Base-by-base conservation (phyloP, 2,888 invertebrate genomes). In the Mycogona germanica region DNA sequence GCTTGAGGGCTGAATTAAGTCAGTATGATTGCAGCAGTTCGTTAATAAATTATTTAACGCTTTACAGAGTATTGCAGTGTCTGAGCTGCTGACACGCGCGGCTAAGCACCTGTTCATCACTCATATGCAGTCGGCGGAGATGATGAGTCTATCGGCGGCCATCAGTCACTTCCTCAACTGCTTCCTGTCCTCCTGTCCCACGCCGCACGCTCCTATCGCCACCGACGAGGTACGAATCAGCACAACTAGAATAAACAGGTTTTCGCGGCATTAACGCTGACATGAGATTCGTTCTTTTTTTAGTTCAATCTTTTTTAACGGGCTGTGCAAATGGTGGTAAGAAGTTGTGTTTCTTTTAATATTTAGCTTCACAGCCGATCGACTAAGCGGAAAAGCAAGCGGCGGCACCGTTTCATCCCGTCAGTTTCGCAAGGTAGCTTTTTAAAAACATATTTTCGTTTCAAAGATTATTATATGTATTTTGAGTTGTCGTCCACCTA, bases 91-190 rank as follows among this genome's bases (percentile, higher is more conserved):
- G 51, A 76, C 86, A 57, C 78, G 98, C 40, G 82, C 89, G 37
- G 84, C 88, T 30, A 98, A 98, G 72, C 97, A 97, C 69, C 76
- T 97, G 59, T 95, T 95, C 72, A 88, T 88, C 38, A 74, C 77
- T 0, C 93, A 91, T 67, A 79, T 95, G 73, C 95, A 95, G 76
- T 80, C 82, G 55, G 85, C 87, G 51, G 95, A 95, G 69, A 77
- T 88, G 66, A 87, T 93, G 84, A 85, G 84, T 67, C 74, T 93
- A 58, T 85, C 95, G 0, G 79, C 84, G 1, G 93, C 89, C 1
- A 84, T 93, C 52, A 86, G 92, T 58, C 98, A 97, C 71, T 97
- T 97, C 73, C 76, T 98, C 57, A 98, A 96, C 73, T 97, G 97
- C 67, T 79, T 93, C 66, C 71, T 98, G 51, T 89, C 92, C 54